Evolutionary conservation across 2,113 vertebrate genomes (phyloP).

Genomic region (Camelus dromedarius): DNA sequence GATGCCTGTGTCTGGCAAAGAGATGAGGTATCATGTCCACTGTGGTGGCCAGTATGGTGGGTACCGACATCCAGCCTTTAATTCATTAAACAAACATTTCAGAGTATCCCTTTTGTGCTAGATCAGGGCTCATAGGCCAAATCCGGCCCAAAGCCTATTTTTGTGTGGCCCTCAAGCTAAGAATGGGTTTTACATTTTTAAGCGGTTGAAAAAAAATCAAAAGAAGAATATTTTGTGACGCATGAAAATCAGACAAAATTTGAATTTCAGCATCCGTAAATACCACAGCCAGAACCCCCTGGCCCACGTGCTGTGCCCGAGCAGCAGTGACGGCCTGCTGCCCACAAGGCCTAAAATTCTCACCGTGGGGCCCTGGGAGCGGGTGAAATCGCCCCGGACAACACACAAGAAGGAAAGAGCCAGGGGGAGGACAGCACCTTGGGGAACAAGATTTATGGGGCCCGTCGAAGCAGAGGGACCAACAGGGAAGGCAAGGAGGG

Average conservation of each 20-base stretch:
- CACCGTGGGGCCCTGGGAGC: not conserved
- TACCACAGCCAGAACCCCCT: not conserved
- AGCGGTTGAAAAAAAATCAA: not conserved
- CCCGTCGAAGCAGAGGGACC: not conserved
- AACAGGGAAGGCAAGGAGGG: not conserved
- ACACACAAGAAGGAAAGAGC: not conserved
- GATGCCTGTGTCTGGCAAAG: not conserved
- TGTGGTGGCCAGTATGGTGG: not conserved
- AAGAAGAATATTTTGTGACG: not conserved
- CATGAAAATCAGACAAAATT: not conserved
- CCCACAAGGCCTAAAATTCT: not conserved
- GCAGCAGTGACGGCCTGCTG: not conserved
- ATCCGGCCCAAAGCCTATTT: not conserved
- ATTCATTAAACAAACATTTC: not conserved
- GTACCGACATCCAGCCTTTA: not conserved
- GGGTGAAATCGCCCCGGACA: not conserved
- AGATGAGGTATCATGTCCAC: not conserved
- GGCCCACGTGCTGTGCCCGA: accelerated
- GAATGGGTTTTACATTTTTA: not conserved
- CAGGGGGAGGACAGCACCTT: not conserved
- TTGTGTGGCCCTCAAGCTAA: not conserved
- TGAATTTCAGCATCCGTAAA: not conserved
- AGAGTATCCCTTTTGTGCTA: not conserved
- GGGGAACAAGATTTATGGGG: not conserved
- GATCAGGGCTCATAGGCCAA: not conserved